Conservation (phyloP, 2,888 invertebrate species). For the Parochlus steinenii region DNA sequence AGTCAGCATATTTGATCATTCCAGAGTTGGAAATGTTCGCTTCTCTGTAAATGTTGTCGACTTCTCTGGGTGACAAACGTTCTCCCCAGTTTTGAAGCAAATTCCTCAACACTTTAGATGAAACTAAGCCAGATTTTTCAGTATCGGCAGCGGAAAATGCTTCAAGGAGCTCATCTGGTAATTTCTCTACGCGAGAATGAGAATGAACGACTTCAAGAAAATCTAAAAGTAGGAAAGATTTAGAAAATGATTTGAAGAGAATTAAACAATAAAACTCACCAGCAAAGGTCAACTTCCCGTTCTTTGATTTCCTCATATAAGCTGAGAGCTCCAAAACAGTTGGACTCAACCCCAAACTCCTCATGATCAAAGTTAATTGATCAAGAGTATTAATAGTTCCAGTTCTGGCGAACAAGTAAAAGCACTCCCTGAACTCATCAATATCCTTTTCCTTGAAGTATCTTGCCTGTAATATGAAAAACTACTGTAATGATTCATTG, state of each 20-base stretch:
- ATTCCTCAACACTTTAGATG: constrained; percentile 68
- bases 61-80: constrained; percentile 55
- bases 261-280: too few relatives aligned
- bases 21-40: constrained; percentile 71
- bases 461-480: too few relatives aligned
- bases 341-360: constrained; percentile 85
- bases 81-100: constrained; percentile 88
- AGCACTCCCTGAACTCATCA: constrained; percentile 70
- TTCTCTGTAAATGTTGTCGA: constrained; percentile 82
- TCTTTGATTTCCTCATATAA: constrained; percentile 61
- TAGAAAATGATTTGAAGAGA: too few relatives aligned
- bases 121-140: constrained; percentile 52
- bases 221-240: too few relatives aligned
- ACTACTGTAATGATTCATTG: too few relatives aligned
- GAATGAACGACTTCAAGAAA: constrained; percentile 91
- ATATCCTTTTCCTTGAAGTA: constrained; percentile 7
- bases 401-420: constrained; percentile 65
- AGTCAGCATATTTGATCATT: constrained; percentile 75
- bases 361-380: constrained; percentile 85
- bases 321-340: constrained; percentile 79
- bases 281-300: constrained; percentile 85
- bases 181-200: constrained; percentile 45
- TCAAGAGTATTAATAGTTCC: constrained; percentile 35
- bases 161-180: constrained; percentile 52
- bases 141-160: constrained; percentile 81